phyloP scores from a whole-genome alignment of 2,888 invertebrate species.

The Tiphia femorata region DNA sequence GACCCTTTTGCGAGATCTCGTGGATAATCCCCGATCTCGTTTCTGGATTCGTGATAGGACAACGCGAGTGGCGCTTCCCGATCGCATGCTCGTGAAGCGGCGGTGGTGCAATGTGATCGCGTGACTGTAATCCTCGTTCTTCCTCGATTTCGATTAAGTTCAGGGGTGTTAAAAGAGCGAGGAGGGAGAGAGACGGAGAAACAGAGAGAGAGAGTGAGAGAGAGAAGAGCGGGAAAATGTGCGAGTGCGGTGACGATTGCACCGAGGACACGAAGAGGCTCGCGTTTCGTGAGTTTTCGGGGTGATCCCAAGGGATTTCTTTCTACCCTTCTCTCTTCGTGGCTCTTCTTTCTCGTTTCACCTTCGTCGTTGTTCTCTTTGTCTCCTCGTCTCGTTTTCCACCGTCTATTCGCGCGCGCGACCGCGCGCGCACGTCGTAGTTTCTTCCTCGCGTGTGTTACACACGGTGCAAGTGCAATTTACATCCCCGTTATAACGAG shows the following conservation, averaged over 20 bases:
- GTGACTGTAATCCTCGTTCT: too few relatives aligned
- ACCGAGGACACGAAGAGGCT: constrained; percentile 47
- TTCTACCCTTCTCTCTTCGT: background rate
- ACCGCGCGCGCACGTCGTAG: too few relatives aligned
- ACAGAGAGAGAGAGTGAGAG: too few relatives aligned
- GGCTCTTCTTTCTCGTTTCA: background rate
- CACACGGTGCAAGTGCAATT: background rate
- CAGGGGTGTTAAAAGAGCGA: too few relatives aligned
- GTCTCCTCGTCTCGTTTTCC: background rate
- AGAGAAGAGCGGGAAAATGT: constrained; percentile 48
- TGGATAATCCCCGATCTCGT: background rate
- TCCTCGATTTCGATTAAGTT: too few relatives aligned
- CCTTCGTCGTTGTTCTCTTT: background rate
- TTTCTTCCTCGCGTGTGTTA: background rate
- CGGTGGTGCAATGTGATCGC: background rate
- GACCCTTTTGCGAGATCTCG: too few relatives aligned
- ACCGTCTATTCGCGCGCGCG: too few relatives aligned
- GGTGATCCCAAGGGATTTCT: constrained; percentile 24
- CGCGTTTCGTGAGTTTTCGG: constrained; percentile 14
- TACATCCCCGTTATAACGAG: background rate
- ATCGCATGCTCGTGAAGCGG: background rate
- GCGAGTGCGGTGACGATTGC: constrained; percentile 62
- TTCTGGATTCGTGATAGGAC: background rate
- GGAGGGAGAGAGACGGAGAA: too few relatives aligned
- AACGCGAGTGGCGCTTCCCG: too few relatives aligned